Percentiles rank a stretch among this genome's conserved stretches.
These are phyloP conservation scores for Megastigmus dorsalis DNA, from an alignment of 2,888 invertebrate genomes.

Conservation along the genomic window DNA sequence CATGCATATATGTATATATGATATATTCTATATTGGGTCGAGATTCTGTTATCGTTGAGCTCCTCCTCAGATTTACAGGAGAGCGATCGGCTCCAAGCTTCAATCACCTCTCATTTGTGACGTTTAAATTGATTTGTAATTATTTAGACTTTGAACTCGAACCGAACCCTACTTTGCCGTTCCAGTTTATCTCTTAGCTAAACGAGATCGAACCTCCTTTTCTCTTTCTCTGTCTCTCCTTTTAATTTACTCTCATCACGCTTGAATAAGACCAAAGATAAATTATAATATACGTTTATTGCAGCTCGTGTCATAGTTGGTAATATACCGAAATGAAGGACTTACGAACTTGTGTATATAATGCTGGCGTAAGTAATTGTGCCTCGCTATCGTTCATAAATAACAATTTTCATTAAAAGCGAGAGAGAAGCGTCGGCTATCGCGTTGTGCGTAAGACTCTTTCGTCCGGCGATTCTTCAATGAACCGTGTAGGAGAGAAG, in stretches of 20 bases:
- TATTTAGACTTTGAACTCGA: background rate
- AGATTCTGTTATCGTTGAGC: conserved; percentile 35
- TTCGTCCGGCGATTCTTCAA: background rate
- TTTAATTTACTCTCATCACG: too few relatives aligned
- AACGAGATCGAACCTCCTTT: too few relatives aligned
- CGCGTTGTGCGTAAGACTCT: background rate
- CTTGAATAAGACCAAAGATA: too few relatives aligned
- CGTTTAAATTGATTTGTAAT: conserved; percentile 15
- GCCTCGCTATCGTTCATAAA: background rate
- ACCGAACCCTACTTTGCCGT: too few relatives aligned
- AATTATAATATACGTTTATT: too few relatives aligned
- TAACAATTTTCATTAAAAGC: background rate
- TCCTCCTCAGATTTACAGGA: background rate
- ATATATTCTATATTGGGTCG: conserved; percentile 41
- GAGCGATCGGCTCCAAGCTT: background rate
- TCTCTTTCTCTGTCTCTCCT: too few relatives aligned
- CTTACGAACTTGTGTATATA: background rate
- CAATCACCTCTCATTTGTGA: background rate
- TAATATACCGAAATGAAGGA: background rate
- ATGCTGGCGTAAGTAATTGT: conserved; percentile 3
- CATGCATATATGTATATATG: too few relatives aligned
- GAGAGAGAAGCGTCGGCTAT: background rate
- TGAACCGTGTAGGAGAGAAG: conserved; percentile 1
- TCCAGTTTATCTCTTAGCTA: too few relatives aligned
- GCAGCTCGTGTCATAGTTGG: background rate